These are phyloP conservation scores for Tolmerus cingulatus DNA, from an alignment of 2,888 invertebrate genomes.

Conservation along the genomic window DNA sequence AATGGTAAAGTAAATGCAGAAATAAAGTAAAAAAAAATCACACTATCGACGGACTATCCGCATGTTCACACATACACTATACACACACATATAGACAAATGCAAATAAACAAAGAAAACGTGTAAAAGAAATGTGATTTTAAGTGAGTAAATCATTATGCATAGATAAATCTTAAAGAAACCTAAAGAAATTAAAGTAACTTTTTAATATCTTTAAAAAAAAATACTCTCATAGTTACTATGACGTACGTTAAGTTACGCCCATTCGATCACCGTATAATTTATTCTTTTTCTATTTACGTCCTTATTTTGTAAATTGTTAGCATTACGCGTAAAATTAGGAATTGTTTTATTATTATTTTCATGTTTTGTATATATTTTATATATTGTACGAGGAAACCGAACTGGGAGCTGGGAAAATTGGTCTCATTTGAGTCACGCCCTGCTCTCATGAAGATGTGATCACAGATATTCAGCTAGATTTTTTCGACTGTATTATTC, in stretches of 20 bases:
- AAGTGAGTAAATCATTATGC: constrained; percentile 40
- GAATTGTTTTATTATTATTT: constrained; percentile 30
- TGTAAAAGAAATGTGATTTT: constrained; percentile 43
- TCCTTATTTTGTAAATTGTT: constrained; percentile 37
- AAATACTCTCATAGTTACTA: constrained; percentile 42
- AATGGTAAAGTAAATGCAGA: constrained; percentile 48
- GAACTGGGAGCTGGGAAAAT: background rate
- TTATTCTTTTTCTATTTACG: constrained; percentile 10
- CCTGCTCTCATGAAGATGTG: constrained; percentile 26
- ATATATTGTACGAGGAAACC: constrained; percentile 17
- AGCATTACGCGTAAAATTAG: constrained; percentile 14
- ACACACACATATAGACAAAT: constrained; percentile 31
- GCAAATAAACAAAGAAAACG: constrained; percentile 31
- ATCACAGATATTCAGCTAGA: constrained; percentile 35
- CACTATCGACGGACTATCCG: constrained; percentile 19
- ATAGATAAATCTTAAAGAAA: constrained; percentile 41
- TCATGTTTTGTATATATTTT: constrained; percentile 41
- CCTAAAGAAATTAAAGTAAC: constrained; percentile 37
- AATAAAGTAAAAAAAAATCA: constrained; percentile 2
- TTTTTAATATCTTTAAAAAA: constrained; percentile 36
- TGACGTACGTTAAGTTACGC: constrained; percentile 28
- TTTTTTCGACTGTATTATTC: constrained; percentile 15
- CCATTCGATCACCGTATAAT: constrained; percentile 28
- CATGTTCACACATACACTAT: constrained; percentile 49
- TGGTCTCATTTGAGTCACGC: background rate